A percentile compares a stretch with the other conserved stretches of the same genome.
These are phyloP conservation scores for Lottia gigantea DNA, from an alignment of 2,888 invertebrate species.

Conservation along the genomic window DNA sequence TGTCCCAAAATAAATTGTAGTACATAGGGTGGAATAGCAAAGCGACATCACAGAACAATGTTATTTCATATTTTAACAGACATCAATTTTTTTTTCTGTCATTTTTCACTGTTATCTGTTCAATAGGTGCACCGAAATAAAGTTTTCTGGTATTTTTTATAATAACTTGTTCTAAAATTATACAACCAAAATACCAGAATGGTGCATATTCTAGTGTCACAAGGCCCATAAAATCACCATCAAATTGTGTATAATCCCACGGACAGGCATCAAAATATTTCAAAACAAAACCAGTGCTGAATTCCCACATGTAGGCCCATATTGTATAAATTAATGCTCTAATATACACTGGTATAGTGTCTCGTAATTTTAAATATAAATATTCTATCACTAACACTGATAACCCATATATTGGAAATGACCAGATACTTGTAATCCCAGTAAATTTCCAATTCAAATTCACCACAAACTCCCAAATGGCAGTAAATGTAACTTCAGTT, in stretches of 20 bases:
- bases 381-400: slow-evolving; percentile 68
- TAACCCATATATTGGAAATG: slow-evolving; percentile 70
- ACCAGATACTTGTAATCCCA: slow-evolving; percentile 71
- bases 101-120: too few relatives aligned
- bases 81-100: too few relatives aligned
- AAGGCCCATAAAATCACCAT: slow-evolving; percentile 70
- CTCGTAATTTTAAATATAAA: slow-evolving; percentile 56
- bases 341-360: slow-evolving; percentile 61
- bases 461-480: slow-evolving; percentile 70
- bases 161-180: slow-evolving; percentile 54
- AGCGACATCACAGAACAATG: too few relatives aligned
- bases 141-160: slow-evolving; percentile 51
- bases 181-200: slow-evolving; percentile 68
- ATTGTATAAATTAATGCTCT: slow-evolving; percentile 67
- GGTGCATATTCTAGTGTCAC: slow-evolving; percentile 72
- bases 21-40: too few relatives aligned
- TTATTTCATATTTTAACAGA: too few relatives aligned
- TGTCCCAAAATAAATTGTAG: too few relatives aligned
- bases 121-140: slow-evolving; percentile 47
- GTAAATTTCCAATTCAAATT: slow-evolving; percentile 66
- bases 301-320: slow-evolving; percentile 71
- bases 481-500: slow-evolving; percentile 70
- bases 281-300: slow-evolving; percentile 69
- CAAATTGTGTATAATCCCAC: slow-evolving; percentile 71
- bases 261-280: slow-evolving; percentile 70